A percentile compares a stretch with the other conserved stretches of the same genome.
Conservation (phyloP, 2,797 vertebrate species). For the Choloepus didactylus region DNA sequence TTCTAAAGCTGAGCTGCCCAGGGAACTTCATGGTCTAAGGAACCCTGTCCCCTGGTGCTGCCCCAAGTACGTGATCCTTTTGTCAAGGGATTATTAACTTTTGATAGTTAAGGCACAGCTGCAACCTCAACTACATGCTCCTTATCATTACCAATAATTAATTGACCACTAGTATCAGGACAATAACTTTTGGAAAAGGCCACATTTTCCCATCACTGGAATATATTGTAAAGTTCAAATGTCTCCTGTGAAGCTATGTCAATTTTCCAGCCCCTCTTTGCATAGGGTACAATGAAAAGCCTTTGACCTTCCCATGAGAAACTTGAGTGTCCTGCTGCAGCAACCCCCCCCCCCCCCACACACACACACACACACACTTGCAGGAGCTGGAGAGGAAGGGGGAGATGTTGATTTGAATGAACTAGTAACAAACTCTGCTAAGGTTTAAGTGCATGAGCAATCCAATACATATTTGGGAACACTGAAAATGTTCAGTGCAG, state of each 20-base stretch:
- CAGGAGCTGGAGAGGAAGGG: background rate
- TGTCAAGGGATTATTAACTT: background rate
- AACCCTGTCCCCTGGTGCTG: background rate
- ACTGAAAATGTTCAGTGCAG: background rate
- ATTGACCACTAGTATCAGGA: background rate
- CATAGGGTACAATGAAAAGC: background rate
- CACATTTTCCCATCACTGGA: background rate
- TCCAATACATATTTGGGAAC: background rate
- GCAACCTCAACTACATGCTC: background rate
- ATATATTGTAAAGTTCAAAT: background rate
- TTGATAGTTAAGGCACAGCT: background rate
- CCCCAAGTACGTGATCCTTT: background rate
- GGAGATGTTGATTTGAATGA: background rate
- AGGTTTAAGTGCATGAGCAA: background rate
- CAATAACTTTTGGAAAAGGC: background rate
- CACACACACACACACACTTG: too few species aligned
- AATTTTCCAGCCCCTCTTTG: background rate
- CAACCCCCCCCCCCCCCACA: too few species aligned
- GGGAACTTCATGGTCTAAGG: background rate
- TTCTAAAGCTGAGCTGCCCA: background rate
- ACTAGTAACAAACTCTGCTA: background rate
- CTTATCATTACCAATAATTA: background rate
- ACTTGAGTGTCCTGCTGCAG: background rate
- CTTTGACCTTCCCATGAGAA: conserved; percentile 4
- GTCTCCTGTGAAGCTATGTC: background rate